Base-by-base conservation (phyloP, 1,140 invertebrate genomes). In the Ruditapes philippinarum region DNA sequence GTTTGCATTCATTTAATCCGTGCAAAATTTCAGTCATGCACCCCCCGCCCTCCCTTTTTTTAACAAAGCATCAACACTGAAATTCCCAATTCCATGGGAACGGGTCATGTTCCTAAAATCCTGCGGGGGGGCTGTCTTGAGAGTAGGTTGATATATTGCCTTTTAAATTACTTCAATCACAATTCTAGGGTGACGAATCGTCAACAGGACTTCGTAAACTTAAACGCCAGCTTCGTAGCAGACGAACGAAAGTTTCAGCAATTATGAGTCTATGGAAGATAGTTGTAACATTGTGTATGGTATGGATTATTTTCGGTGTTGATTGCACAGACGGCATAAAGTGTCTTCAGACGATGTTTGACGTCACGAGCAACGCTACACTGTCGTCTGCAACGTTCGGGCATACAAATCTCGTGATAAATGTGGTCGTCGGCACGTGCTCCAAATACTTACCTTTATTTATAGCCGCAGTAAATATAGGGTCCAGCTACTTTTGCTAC, bases 101-200 rank as follows among this genome's bases (percentile, higher is more conserved):
- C n/a, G n/a, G n/a, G n/a, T n/a, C n/a, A n/a, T n/a, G n/a, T n/a
- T n/a, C n/a, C n/a, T n/a, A n/a, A n/a, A n/a, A n/a, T n/a, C n/a
- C n/a, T n/a, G n/a, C n/a, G n/a, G n/a, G n/a, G n/a, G n/a, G n/a
- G n/a, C n/a, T n/a, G n/a, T n/a, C n/a, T n/a, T n/a, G n/a, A n/a
- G n/a, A n/a, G n/a, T n/a, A n/a, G n/a, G n/a, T n/a, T n/a, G n/a
- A n/a, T n/a, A n/a, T n/a, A n/a, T n/a, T n/a, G n/a, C n/a, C n/a
- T n/a, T n/a, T n/a, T n/a, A n/a, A n/a, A n/a, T n/a, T n/a, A n/a
- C n/a, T n/a, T n/a, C n/a, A n/a, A n/a, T n/a, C n/a, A n/a, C n/a
- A n/a, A n/a, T n/a, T n/a, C 33, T 33, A 98, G 73, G 38, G 97
- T 7, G 65, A 73, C 33, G 19, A 49, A 38, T 28, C 14, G 0